A percentile compares a stretch with the other conserved stretches of the same genome.
These are phyloP conservation scores for Atractosteus spatula DNA, from an alignment of 2,113 vertebrate species.

Conservation along the genomic window DNA sequence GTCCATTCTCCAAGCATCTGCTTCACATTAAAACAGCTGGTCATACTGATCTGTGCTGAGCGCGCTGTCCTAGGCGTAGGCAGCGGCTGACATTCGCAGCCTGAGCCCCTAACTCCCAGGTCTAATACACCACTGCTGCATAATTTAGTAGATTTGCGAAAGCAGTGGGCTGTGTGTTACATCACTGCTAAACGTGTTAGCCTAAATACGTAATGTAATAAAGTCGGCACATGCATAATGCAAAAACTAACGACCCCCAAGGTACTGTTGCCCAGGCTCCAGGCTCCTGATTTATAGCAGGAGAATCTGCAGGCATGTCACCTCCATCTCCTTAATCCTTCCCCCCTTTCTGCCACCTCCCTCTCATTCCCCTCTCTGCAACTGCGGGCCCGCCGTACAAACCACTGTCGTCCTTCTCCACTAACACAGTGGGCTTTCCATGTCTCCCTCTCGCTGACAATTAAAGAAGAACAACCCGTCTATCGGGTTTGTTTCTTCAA, in stretches of 20 bases:
- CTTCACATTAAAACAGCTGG: too few species aligned
- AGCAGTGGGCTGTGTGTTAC: neutral
- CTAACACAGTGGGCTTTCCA: too few species aligned
- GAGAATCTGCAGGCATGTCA: neutral
- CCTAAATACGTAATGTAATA: neutral
- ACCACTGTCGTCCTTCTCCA: too few species aligned
- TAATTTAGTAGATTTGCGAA: neutral
- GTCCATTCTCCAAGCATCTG: too few species aligned
- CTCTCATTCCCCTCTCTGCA: too few species aligned
- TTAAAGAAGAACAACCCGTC: too few species aligned
- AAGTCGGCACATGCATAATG: slow-evolving; percentile 5
- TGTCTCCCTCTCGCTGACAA: too few species aligned
- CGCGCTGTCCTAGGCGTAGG: too few species aligned
- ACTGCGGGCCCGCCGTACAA: too few species aligned
- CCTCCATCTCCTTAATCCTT: neutral
- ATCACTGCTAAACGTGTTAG: slow-evolving; percentile 7
- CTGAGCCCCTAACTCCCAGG: neutral
- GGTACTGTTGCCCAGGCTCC: neutral
- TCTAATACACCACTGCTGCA: neutral
- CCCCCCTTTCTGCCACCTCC: too few species aligned
- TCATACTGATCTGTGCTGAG: too few species aligned
- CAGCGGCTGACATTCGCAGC: neutral
- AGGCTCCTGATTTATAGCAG: neutral
- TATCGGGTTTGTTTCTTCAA: too few species aligned
- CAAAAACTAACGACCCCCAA: neutral